Conservation (phyloP, 2,888 invertebrate genomes). For the Artemia sp. region DNA sequence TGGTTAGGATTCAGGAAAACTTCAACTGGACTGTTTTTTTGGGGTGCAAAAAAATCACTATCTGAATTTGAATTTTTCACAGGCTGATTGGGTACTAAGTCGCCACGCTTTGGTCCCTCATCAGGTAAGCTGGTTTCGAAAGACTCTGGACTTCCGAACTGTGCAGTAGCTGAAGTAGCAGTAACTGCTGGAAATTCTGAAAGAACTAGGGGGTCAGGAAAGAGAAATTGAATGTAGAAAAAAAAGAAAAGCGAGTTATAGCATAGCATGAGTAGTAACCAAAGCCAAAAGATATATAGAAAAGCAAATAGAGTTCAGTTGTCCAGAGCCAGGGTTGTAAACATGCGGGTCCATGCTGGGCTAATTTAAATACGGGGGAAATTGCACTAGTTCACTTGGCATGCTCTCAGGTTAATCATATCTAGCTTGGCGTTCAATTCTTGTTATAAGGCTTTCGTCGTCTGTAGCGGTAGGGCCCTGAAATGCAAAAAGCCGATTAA, state of each 20-base stretch:
- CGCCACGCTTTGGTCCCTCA: constrained; percentile 6
- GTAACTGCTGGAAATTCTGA: neutral
- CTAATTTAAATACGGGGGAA: neutral
- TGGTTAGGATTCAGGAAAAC: neutral
- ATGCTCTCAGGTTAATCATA: neutral
- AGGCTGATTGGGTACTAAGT: constrained; percentile 3
- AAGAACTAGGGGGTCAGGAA: neutral
- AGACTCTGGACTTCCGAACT: constrained; percentile 5
- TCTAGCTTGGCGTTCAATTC: constrained; percentile 11
- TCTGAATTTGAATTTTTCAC: neutral
- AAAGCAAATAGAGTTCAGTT: neutral
- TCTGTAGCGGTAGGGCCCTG: constrained; percentile 15
- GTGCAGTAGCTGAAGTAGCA: neutral
- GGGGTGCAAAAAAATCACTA: neutral
- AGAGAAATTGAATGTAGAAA: no score
- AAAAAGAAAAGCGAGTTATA: no score
- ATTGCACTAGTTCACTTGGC: constrained; percentile 14
- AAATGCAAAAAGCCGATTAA: constrained; percentile 10
- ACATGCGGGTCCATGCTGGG: constrained; percentile 1
- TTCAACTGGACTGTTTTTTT: neutral
- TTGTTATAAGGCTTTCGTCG: constrained; percentile 15
- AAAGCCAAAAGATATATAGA: constrained; percentile 2
- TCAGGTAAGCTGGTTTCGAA: neutral
- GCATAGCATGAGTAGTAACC: constrained; percentile 1
- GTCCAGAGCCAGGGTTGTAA: constrained; percentile 7